These are phyloP conservation scores for Mylabris sibirica DNA, from an alignment of 2,888 invertebrate species.

Conservation along the genomic window DNA sequence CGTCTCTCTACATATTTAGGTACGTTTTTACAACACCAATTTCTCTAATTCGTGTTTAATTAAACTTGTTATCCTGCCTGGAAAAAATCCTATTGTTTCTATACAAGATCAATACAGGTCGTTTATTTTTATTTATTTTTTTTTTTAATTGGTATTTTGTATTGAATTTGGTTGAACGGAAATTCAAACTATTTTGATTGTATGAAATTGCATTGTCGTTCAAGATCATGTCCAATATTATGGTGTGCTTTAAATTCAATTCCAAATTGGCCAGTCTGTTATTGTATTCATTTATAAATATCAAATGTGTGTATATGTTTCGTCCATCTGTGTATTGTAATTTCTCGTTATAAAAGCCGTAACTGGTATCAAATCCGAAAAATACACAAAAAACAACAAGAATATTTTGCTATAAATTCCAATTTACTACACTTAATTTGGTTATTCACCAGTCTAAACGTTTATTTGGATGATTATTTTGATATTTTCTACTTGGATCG, in stretches of 20 bases:
- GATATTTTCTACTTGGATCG: neutral
- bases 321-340: neutral
- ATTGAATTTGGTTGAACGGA: neutral
- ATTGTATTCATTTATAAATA: neutral
- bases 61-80: neutral
- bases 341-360: neutral
- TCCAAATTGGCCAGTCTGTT: neutral
- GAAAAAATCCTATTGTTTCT: neutral
- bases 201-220: slow-evolving; percentile 4
- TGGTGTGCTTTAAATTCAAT: neutral
- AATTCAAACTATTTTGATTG: neutral
- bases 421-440: neutral
- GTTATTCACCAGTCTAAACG: neutral
- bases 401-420: neutral
- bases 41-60: neutral
- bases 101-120: neutral
- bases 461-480: neutral
- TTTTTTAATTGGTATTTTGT: neutral
- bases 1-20: neutral
- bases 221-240: slow-evolving; percentile 6
- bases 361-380: neutral
- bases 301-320: neutral
- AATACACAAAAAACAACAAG: neutral
- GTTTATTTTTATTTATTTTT: neutral
- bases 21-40: neutral